These are phyloP conservation scores for Diadegma fenestrale DNA, from an alignment of 2,888 invertebrate species.

Conservation along the genomic window DNA sequence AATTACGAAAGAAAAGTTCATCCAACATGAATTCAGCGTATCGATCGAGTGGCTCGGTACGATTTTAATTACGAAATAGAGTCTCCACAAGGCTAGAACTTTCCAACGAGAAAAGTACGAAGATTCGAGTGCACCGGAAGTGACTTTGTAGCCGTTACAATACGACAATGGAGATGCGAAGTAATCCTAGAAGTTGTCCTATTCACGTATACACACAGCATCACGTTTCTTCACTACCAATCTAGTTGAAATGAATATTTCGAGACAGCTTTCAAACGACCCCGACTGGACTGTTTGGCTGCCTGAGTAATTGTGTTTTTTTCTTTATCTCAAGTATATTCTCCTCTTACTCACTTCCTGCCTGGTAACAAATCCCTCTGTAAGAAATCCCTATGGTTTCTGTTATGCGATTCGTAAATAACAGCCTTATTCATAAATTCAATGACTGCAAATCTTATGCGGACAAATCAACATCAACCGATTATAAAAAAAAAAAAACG, in stretches of 20 bases:
- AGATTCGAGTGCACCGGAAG: conserved; percentile 54
- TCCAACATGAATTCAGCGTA: neutral
- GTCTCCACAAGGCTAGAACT: neutral
- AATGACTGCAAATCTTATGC: neutral
- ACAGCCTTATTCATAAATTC: neutral
- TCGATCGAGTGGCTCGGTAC: conserved; percentile 18
- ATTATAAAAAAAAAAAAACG: neutral
- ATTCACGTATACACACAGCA: conserved; percentile 30
- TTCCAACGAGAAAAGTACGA: conserved; percentile 35
- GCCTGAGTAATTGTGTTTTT: conserved; percentile 39
- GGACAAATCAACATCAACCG: neutral
- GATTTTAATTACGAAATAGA: conserved; percentile 41
- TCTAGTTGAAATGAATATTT: conserved; percentile 60
- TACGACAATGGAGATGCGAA: conserved; percentile 43
- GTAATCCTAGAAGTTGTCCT: conserved; percentile 59
- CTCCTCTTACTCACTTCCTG: conserved; percentile 45
- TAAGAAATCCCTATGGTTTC: neutral
- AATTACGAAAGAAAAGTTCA: neutral
- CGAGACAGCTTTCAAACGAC: conserved; percentile 48
- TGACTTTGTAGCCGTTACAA: conserved; percentile 37
- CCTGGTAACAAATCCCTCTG: neutral
- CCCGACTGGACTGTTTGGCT: conserved; percentile 17
- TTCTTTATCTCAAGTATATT: conserved; percentile 20
- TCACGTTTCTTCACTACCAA: conserved; percentile 42
- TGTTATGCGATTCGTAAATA: neutral